A percentile compares a stretch with the other conserved stretches of the same genome.
Evolutionary conservation across 2,797 vertebrate genomes (phyloP).

Genomic region (Hydrocynus forskahlii): DNA sequence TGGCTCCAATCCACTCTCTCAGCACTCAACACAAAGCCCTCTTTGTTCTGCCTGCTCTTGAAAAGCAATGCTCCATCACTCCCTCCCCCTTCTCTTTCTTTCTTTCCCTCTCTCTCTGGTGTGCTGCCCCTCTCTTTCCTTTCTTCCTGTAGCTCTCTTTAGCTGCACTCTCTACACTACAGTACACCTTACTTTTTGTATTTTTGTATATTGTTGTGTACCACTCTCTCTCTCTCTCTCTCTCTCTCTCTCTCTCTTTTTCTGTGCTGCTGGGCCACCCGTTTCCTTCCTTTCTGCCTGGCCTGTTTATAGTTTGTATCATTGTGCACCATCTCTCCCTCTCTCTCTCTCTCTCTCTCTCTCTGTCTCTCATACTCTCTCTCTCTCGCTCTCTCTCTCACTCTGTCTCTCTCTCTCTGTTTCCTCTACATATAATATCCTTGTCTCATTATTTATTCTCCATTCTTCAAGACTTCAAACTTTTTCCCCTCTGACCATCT

Average conservation of each 20-base stretch:
- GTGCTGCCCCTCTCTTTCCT: slow-evolving; percentile 64
- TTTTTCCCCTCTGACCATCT: neutral
- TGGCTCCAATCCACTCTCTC: slow-evolving; percentile 81
- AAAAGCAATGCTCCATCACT: slow-evolving; percentile 78
- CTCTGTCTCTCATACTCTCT: neutral
- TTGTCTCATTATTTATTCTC: neutral
- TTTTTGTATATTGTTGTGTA: slow-evolving; percentile 39
- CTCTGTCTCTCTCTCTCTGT: neutral
- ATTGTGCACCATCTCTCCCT: neutral
- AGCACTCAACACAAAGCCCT: slow-evolving; percentile 80
- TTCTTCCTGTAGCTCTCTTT: slow-evolving; percentile 59
- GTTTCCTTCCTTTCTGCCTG: slow-evolving; percentile 45
- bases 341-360: neutral
- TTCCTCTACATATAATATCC: neutral
- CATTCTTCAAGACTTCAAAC: slow-evolving; percentile 24
- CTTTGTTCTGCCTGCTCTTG: slow-evolving; percentile 84
- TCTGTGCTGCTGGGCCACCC: slow-evolving; percentile 32
- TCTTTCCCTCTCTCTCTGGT: slow-evolving; percentile 43
- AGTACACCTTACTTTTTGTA: slow-evolving; percentile 48
- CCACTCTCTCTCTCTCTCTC: slow-evolving; percentile 15
- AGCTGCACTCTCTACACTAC: slow-evolving; percentile 39
- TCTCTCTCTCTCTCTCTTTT: slow-evolving; percentile 16
- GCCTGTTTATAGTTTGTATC: slow-evolving; percentile 19
- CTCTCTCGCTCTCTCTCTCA: slow-evolving; percentile 2
- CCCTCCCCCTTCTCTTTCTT: slow-evolving; percentile 62